Evolutionary conservation across 2,797 vertebrate species (phyloP).

Genomic region (Myotis planiceps): DNA sequence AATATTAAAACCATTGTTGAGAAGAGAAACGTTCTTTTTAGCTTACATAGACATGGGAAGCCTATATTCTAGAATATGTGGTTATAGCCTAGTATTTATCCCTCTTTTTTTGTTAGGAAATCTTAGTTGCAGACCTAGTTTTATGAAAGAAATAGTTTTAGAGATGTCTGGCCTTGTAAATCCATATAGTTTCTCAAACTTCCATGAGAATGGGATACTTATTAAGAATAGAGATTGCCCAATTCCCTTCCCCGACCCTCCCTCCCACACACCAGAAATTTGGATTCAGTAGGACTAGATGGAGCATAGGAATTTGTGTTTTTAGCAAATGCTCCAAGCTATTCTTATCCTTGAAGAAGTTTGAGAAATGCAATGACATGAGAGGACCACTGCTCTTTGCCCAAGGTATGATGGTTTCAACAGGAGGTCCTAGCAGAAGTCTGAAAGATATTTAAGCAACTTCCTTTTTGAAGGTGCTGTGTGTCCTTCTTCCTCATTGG

Average conservation of each 20-base stretch:
- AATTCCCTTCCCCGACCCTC: accelerated
- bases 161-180: neutral
- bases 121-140: neutral
- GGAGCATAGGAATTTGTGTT: neutral
- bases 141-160: neutral
- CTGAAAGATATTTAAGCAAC: neutral
- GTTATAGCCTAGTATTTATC: neutral
- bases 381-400: neutral
- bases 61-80: neutral
- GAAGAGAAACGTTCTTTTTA: neutral
- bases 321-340: neutral
- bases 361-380: neutral
- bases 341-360: neutral
- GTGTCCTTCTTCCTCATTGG: neutral
- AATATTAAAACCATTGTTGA: neutral
- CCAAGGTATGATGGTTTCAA: neutral
- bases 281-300: neutral
- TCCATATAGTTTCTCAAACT: neutral
- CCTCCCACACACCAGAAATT: neutral
- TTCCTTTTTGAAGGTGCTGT: neutral
- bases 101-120: neutral
- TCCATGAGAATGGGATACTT: neutral
- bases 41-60: neutral
- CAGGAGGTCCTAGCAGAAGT: neutral
- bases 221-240: neutral